Evolutionary conservation across 2,888 invertebrate genomes (phyloP).

Genomic region (Palloptera scutellata): DNA sequence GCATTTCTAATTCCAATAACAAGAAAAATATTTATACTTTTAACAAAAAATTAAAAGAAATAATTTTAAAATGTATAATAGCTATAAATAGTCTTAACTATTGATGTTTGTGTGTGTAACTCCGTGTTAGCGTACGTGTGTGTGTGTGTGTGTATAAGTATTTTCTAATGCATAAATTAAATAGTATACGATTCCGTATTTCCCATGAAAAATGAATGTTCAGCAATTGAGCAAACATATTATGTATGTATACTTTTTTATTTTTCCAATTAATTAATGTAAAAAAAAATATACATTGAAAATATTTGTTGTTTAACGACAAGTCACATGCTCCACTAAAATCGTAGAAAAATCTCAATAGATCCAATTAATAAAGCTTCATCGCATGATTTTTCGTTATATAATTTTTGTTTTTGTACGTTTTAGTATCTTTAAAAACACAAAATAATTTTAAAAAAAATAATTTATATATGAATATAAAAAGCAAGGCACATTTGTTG

Average conservation of each 20-base stretch:
- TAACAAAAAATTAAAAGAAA: no score
- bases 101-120: no score
- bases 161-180: no score
- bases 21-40: no score
- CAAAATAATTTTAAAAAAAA: slow-evolving; percentile 3
- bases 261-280: background rate
- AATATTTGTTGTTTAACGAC: slow-evolving; percentile 7
- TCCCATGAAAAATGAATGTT: background rate
- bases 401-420: background rate
- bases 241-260: background rate
- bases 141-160: no score
- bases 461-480: slow-evolving; percentile 7
- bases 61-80: no score
- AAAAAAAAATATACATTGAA: slow-evolving; percentile 12
- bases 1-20: no score
- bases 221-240: background rate
- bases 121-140: no score
- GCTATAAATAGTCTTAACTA: no score
- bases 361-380: background rate
- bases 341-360: background rate
- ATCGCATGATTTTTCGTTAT: background rate
- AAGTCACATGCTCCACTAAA: slow-evolving; percentile 42
- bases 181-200: background rate
- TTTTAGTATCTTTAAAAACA: background rate
- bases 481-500: slow-evolving; percentile 24